Percentiles rank a stretch among this genome's conserved stretches.
Conservation (phyloP, 2,888 invertebrate species). For the Hirudinaria manillensis region DNA sequence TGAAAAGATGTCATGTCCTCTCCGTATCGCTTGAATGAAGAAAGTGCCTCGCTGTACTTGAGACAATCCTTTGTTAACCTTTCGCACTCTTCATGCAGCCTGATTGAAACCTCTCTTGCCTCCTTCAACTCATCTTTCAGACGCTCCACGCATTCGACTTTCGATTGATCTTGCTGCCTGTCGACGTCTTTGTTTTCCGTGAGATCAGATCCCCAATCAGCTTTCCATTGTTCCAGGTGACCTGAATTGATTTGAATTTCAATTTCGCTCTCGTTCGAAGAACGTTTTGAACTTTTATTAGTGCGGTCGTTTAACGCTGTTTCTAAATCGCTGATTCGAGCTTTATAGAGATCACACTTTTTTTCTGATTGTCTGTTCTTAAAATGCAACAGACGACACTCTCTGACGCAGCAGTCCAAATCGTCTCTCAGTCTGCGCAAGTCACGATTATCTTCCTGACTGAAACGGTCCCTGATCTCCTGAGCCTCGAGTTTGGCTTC, state of each 20-base stretch:
- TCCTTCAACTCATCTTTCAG: slow-evolving; percentile 28
- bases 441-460: slow-evolving; percentile 29
- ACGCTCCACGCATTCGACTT: background rate
- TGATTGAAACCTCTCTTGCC: slow-evolving; percentile 31
- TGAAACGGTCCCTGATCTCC: slow-evolving; percentile 32
- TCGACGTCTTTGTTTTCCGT: background rate
- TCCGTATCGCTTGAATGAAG: background rate
- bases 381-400: slow-evolving; percentile 32
- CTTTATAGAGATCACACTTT: slow-evolving; percentile 12
- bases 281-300: background rate
- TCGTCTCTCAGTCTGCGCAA: slow-evolving; percentile 29
- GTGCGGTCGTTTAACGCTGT: background rate
- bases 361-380: slow-evolving; percentile 9
- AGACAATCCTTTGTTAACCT: slow-evolving; percentile 11
- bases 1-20: background rate
- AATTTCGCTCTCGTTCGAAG: background rate
- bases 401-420: slow-evolving; percentile 30
- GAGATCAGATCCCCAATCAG: background rate
- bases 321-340: slow-evolving; percentile 13
- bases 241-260: background rate
- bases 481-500: slow-evolving; percentile 31
- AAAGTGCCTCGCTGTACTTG: slow-evolving; percentile 10
- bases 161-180: background rate
- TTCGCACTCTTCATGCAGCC: slow-evolving; percentile 32
- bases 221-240: background rate